phyloP scores from a whole-genome alignment of 2,888 invertebrate genomes.

The Epinotia ramella region DNA sequence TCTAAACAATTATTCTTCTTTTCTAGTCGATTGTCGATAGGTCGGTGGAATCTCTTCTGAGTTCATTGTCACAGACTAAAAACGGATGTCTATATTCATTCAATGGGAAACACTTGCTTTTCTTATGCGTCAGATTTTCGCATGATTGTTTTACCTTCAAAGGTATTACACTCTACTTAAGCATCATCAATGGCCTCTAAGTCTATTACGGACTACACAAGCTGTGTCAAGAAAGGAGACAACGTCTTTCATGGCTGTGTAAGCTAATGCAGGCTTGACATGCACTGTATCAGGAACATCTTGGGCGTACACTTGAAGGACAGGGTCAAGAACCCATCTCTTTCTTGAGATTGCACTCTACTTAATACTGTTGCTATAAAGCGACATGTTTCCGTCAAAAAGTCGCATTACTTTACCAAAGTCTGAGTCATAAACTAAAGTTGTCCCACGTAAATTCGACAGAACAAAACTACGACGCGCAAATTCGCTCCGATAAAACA shows the following conservation, averaged over 20 bases:
- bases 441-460: conserved; percentile 15
- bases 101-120: conserved; percentile 2
- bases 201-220: no score
- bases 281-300: no score
- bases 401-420: not conserved
- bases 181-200: no score
- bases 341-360: no score
- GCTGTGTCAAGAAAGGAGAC: no score
- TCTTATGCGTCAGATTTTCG: conserved; percentile 1
- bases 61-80: conserved; percentile 12
- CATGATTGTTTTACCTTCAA: not conserved
- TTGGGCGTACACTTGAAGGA: no score
- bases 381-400: not conserved
- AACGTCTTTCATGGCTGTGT: no score
- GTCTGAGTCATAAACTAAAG: not conserved
- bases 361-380: no score
- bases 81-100: conserved; percentile 1
- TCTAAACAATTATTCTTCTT: not conserved
- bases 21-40: not conserved
- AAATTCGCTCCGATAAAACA: conserved; percentile 10
- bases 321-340: no score
- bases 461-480: conserved; percentile 16
- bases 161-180: no score
- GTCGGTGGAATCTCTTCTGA: not conserved
- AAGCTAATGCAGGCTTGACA: no score